Conservation (phyloP, 2,113 vertebrate species). For the Bostrychus sinensis region DNA sequence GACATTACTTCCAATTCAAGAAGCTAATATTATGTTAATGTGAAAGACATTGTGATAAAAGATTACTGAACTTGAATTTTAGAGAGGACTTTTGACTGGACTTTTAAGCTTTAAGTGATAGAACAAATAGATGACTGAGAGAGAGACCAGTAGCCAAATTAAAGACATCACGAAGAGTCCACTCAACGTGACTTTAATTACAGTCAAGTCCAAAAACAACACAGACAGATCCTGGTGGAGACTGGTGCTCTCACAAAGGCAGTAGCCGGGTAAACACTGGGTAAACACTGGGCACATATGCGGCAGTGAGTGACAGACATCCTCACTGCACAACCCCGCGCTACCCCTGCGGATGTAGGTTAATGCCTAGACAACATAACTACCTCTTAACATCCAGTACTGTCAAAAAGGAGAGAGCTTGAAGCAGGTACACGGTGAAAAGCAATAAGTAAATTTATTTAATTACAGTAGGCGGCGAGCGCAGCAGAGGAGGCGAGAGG, state of each 20-base stretch:
- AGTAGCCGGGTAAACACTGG: constrained; percentile 42
- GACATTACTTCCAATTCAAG: no score
- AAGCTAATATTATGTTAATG: no score
- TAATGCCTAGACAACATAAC: background rate
- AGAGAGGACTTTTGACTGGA: no score
- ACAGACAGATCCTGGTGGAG: constrained; percentile 28
- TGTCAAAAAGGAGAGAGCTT: background rate
- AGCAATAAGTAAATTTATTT: background rate
- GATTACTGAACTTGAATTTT: no score
- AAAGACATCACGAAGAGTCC: constrained; percentile 64
- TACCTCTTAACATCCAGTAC: background rate
- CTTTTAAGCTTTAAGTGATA: no score
- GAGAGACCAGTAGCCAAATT: constrained; percentile 17
- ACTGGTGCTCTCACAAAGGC: constrained; percentile 31
- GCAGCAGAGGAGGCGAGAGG: constrained; percentile 31
- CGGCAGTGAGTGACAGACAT: constrained; percentile 59
- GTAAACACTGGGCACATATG: constrained; percentile 56
- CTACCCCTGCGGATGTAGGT: constrained; percentile 16
- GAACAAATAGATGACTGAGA: background rate
- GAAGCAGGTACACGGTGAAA: background rate
- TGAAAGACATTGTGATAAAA: no score
- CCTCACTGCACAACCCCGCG: background rate
- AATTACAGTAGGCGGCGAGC: background rate
- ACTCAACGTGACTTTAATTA: constrained; percentile 63
- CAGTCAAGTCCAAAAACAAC: constrained; percentile 24